Percentiles rank a stretch among this genome's conserved stretches.
These are phyloP conservation scores for Trypoxylon attenuatum DNA, from an alignment of 2,888 invertebrate species.

Conservation along the genomic window DNA sequence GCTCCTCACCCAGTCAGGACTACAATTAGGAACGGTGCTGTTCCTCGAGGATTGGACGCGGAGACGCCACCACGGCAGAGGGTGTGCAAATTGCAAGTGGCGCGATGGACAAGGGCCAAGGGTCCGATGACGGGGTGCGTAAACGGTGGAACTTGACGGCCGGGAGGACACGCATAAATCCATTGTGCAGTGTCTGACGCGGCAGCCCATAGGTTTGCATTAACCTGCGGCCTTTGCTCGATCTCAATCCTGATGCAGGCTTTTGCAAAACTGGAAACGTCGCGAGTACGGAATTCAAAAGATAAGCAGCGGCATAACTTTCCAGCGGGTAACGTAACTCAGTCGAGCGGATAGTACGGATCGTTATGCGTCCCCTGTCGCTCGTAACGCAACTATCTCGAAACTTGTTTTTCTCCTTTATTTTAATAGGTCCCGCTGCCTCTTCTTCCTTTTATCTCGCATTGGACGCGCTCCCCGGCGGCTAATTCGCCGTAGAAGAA, in stretches of 20 bases:
- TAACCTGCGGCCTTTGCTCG: background rate
- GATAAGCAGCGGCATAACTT: conserved; percentile 70
- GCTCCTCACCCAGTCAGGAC: too few relatives aligned
- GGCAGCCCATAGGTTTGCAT: conserved; percentile 1
- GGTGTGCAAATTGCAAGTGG: too few relatives aligned
- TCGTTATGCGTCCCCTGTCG: conserved; percentile 72
- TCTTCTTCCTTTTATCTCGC: conserved; percentile 60
- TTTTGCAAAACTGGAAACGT: too few relatives aligned
- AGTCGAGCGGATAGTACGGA: conserved; percentile 57
- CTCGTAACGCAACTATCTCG: conserved; percentile 72
- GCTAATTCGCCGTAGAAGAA: conserved; percentile 68
- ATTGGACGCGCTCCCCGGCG: conserved; percentile 66
- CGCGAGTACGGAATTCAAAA: conserved; percentile 65
- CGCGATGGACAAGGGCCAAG: background rate
- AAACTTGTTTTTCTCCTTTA: conserved; percentile 71
- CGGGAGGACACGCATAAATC: conserved; percentile 6
- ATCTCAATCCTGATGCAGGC: too few relatives aligned
- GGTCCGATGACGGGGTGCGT: background rate
- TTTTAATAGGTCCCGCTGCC: conserved; percentile 65
- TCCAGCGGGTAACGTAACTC: conserved; percentile 63
- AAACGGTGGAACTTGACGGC: conserved; percentile 2
- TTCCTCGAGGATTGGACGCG: too few relatives aligned
- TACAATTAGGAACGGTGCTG: too few relatives aligned
- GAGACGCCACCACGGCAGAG: too few relatives aligned
- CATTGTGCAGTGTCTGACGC: conserved; percentile 1